These are phyloP conservation scores for Sebastes wilsoni DNA, from an alignment of 2,797 vertebrate genomes.

Conservation along the genomic window DNA sequence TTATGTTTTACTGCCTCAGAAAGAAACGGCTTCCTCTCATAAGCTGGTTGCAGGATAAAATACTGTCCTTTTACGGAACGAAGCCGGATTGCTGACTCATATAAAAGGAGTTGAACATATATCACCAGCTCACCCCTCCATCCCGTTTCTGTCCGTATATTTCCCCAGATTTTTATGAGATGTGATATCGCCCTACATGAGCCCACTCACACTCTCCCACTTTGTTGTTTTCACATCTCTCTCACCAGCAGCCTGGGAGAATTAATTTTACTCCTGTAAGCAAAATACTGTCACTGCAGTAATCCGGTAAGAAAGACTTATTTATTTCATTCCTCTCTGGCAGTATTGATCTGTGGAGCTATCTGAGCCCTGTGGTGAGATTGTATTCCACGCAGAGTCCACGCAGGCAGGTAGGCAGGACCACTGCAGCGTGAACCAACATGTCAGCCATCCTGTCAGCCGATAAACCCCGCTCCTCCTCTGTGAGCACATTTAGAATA, in stretches of 20 bases:
- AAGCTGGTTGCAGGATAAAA: constrained; percentile 22
- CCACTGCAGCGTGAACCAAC: constrained; percentile 27
- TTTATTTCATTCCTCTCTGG: constrained; percentile 52
- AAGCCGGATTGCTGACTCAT: constrained; percentile 38
- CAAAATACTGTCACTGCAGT: constrained; percentile 54
- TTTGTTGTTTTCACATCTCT: constrained; percentile 42
- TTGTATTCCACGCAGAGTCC: constrained; percentile 39
- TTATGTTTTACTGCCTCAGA: constrained; percentile 33
- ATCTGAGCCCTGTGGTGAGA: constrained; percentile 50
- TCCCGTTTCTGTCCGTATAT: constrained; percentile 20
- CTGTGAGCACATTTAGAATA: constrained; percentile 12
- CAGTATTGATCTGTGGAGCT: constrained; percentile 55
- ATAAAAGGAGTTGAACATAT: constrained; percentile 43
- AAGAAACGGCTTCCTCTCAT: constrained; percentile 27
- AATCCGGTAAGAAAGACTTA: constrained; percentile 19
- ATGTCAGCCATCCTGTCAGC: constrained; percentile 39
- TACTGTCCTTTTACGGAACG: constrained; percentile 14
- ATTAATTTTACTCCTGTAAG: constrained; percentile 63
- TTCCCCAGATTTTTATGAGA: constrained; percentile 50
- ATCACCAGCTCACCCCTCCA: constrained; percentile 15
- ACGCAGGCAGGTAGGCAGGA: constrained; percentile 43
- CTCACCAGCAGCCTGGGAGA: constrained; percentile 26
- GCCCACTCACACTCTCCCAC: constrained; percentile 12
- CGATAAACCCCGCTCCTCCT: constrained; percentile 5
- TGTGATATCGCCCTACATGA: constrained; percentile 11